Evolutionary conservation across 2,888 invertebrate genomes (phyloP).

Genomic region (Drosophila prolongata): DNA sequence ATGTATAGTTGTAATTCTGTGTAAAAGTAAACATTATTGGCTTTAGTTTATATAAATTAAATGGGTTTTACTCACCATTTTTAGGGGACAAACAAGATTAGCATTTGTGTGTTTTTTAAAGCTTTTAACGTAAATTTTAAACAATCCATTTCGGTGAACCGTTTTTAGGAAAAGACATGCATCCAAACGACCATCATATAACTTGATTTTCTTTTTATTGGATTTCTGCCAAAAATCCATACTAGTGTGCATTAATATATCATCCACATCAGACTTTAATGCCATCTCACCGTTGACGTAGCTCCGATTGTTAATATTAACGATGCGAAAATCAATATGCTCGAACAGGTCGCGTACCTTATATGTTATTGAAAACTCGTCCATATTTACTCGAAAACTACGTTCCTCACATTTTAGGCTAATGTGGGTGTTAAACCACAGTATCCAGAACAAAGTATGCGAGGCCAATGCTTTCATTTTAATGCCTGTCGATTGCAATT

Average conservation of each 20-base stretch:
- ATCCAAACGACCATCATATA: conserved; percentile 47
- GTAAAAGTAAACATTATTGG: neutral
- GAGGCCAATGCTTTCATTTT: conserved; percentile 18
- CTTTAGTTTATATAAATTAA: too few relatives aligned
- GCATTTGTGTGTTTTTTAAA: conserved; percentile 22
- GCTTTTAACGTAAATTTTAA: conserved; percentile 18
- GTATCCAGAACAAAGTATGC: conserved; percentile 2
- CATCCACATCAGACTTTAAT: conserved; percentile 1
- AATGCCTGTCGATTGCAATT: neutral
- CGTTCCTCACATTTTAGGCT: conserved; percentile 21
- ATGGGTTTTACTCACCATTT: conserved; percentile 22
- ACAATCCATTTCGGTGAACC: conserved; percentile 36
- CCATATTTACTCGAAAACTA: conserved; percentile 25
- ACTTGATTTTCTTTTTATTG: conserved; percentile 21
- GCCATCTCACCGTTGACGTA: conserved; percentile 23
- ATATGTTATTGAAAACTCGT: conserved; percentile 30
- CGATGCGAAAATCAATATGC: conserved; percentile 5
- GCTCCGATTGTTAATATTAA: conserved; percentile 15
- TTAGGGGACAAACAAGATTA: conserved; percentile 40
- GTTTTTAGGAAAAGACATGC: conserved; percentile 31
- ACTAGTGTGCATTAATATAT: conserved; percentile 24
- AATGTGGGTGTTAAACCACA: conserved; percentile 4
- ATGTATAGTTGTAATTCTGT: conserved; percentile 46
- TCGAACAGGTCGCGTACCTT: conserved; percentile 19
- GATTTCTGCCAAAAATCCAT: conserved; percentile 48